phyloP scores from a whole-genome alignment of 2,113 vertebrate genomes.

The Cnemophilus loriae region DNA sequence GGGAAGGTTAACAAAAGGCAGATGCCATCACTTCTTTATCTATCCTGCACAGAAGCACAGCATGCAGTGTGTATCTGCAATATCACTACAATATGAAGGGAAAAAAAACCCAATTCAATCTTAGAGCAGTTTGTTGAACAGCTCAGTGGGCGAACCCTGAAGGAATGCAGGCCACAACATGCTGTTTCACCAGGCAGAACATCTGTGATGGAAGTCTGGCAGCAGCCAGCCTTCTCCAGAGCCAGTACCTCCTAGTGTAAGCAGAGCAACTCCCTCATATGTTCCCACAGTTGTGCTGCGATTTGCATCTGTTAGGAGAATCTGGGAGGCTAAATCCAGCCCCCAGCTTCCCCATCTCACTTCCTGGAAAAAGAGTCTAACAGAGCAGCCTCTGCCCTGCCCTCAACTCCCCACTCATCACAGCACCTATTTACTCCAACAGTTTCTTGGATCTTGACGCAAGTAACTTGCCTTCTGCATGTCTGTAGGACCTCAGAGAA shows the following conservation, averaged over 20 bases:
- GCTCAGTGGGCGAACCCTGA: background rate
- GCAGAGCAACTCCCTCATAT: background rate
- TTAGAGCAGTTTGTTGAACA: background rate
- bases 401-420: background rate
- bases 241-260: background rate
- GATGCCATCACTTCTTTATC: background rate
- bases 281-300: background rate
- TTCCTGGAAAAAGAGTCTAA: background rate
- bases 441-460: background rate
- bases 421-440: background rate
- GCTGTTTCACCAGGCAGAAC: background rate
- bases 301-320: background rate
- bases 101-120: background rate
- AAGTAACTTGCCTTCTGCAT: background rate
- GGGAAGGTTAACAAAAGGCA: background rate
- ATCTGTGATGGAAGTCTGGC: conserved; percentile 12
- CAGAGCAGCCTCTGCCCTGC: background rate
- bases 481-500: background rate
- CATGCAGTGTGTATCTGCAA: background rate
- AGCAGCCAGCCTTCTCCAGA: background rate
- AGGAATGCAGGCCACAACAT: background rate
- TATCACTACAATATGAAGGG: background rate
- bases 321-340: background rate
- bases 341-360: background rate
- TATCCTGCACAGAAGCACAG: background rate